phyloP scores from a whole-genome alignment of 2,888 invertebrate species.

The Pristionchus exspectatus region DNA sequence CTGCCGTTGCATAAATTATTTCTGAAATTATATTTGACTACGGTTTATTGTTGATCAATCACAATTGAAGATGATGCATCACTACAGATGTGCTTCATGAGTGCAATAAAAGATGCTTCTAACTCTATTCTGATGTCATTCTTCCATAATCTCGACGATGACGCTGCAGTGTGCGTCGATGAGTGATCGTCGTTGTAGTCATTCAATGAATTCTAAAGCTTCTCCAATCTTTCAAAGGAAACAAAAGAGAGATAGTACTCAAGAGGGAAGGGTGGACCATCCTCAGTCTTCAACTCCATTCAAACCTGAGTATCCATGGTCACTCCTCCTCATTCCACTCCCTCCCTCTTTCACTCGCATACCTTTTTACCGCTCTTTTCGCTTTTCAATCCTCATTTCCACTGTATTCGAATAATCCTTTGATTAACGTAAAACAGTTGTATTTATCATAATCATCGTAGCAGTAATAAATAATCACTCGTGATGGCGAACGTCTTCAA shows the following conservation, averaged over 20 bases:
- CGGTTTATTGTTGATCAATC: too few species aligned
- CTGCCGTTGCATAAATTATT: conserved; percentile 16
- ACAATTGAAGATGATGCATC: too few species aligned
- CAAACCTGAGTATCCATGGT: background rate
- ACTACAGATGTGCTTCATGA: too few species aligned
- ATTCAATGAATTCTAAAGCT: background rate
- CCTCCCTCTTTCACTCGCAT: background rate
- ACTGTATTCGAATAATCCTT: background rate
- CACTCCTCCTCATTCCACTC: conserved; percentile 30
- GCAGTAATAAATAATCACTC: background rate
- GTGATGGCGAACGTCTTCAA: conserved; percentile 69
- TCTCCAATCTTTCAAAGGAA: conserved; percentile 8
- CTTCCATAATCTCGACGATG: background rate
- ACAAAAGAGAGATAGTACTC: conserved; percentile 28
- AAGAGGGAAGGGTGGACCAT: conserved; percentile 4
- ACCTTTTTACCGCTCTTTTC: conserved; percentile 12
- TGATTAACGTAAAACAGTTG: background rate
- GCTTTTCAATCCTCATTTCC: background rate
- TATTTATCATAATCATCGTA: background rate
- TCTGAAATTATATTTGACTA: background rate
- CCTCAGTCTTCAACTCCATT: background rate
- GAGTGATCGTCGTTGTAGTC: background rate
- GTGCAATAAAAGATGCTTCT: too few species aligned
- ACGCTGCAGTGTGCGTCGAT: background rate
- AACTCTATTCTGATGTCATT: too few species aligned